Evolutionary conservation across 2,113 vertebrate genomes (phyloP), one percentile per base, ranked within the genome.

Genomic region (Taurulus bubalis): DNA sequence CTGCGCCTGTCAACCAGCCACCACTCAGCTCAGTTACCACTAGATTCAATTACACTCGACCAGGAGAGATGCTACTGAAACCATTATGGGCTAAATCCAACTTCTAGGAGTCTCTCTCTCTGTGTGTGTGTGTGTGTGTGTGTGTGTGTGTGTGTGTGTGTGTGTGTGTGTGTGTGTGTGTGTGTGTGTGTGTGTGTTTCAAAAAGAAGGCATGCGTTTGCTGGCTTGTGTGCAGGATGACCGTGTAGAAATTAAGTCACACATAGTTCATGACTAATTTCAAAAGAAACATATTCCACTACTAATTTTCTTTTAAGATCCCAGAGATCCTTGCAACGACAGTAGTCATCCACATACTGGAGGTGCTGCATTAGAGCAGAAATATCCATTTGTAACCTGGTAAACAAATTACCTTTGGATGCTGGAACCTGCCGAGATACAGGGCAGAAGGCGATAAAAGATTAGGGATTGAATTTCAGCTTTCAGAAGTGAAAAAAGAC

Each of bases 11-110:
- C 91, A 91, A 77, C 71, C 88, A 90, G 83, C 84, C 74, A 76
- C 68, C 80, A 87, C 89, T 90, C 87, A 81, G 79, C 79, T 81
- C 79, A 65, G 76, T 63, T 85, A 75, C 88, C 71, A 82, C 77
- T 68, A 65, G 83, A 91, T 90, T 91, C 90, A 90, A 91, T 91
- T 91, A 89, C 85, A 86, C 82, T 69, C 77, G 73, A 86, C 71
- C 71, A 66, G 78, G 40, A 85, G 71, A 72, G 68, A 72, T 51
- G 84, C 85, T 82, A 81, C 73, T 67, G 81, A 84, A 90, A 87
- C 87, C 68, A 89, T 90, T 87, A 77, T 69, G 47, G 82, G 81
- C 70, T 86, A 85, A 89, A 90, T 86, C 81, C 71, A 70, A 62
- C 65, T 81, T 81, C 66, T 69, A 26, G 45, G 42, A 67, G 34